A percentile compares a stretch with the other conserved stretches of the same genome.
Conservation (phyloP, 2,888 invertebrate species). For the Drosophila multiciliata region DNA sequence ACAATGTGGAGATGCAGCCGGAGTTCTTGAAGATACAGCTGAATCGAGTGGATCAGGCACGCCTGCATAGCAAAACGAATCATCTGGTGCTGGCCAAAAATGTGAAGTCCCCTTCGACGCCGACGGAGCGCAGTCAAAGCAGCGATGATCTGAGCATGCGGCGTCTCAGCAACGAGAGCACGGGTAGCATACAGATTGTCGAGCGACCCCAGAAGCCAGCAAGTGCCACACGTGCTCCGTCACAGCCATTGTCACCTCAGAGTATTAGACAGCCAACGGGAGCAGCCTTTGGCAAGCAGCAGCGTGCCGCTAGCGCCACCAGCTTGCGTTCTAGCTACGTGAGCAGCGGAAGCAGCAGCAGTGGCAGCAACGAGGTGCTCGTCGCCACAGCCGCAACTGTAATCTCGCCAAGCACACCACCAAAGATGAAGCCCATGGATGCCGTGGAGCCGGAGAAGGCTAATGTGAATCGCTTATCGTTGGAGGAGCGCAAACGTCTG, state of each 20-base stretch:
- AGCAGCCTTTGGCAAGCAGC: conserved; percentile 62
- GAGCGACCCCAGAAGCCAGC: conserved; percentile 74
- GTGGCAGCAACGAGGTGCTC: conserved; percentile 52
- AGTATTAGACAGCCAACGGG: conserved; percentile 60
- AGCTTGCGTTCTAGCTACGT: conserved; percentile 58
- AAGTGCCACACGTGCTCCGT: conserved; percentile 21
- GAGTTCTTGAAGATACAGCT: conserved; percentile 90
- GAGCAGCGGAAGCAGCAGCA: conserved; percentile 44
- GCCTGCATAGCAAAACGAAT: conserved; percentile 86
- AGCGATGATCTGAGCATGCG: conserved; percentile 80
- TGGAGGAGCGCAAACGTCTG: conserved; percentile 82
- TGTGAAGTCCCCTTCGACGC: conserved; percentile 61
- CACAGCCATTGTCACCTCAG: conserved; percentile 21
- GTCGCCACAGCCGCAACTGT: conserved; percentile 47
- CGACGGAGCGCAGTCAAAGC: conserved; percentile 70
- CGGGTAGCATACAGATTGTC: conserved; percentile 73
- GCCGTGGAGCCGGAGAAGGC: conserved; percentile 4
- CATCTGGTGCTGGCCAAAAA: conserved; percentile 89
- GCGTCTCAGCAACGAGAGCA: conserved; percentile 85
- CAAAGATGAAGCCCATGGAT: conserved; percentile 34
- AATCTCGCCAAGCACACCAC: conserved; percentile 57
- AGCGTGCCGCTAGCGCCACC: conserved; percentile 62
- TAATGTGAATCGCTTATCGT: conserved; percentile 59
- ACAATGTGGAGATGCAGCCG: conserved; percentile 85
- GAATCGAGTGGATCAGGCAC: conserved; percentile 89